Evolutionary conservation across 2,113 vertebrate genomes (phyloP), one percentile per base, ranked within the genome.

Genomic region (Dipodomys merriami): DNA sequence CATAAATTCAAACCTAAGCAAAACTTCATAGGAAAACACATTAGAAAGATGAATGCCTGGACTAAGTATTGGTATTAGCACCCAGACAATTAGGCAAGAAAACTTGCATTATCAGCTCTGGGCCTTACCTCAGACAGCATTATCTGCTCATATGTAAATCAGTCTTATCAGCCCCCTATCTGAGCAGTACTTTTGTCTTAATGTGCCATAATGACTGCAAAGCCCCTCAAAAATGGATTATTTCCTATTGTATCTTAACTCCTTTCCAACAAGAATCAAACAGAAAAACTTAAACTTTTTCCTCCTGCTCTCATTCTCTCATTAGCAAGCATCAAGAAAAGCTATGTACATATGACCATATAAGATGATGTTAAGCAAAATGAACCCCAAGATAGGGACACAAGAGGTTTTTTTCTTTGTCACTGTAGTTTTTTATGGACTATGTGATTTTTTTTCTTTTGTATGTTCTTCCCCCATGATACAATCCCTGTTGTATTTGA

Each of bases 1-100:
- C 12, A 69, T 2, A 25, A 74, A 73, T 91, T 94, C 76, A 71
- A 80, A 88, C 15, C 67, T 49, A 74, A 92, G 83, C 71, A 90
- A 83, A 19, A 8, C 67, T 90, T 73, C 73, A 30, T 4, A 65
- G 69, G 30, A 90, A 89, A 68, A 74, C 6, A 33, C 16, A 35
- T 0, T 35, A 2, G 68, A 20, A 86, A 87, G n/a, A 53, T 19
- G 62, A 39, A 74, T 10, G n/a, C 20, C 23, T 82, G 39, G n/a
- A 23, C 13, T 82, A 67, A 84, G 7, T 18, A 68, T 10, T 60
- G 27, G 8, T 69, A 74, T 53, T 53, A 65, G 29, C 44, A 86
- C 33, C 11, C 12, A 53, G 27, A 2, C 87, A 86, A 15, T 76
- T 64, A 94, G 11, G 30, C 80, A 16, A 44, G 84, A 11, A 71